Evolutionary conservation across 2,888 invertebrate species (phyloP).

Genomic region (Gastracanthus pulcherrimus): DNA sequence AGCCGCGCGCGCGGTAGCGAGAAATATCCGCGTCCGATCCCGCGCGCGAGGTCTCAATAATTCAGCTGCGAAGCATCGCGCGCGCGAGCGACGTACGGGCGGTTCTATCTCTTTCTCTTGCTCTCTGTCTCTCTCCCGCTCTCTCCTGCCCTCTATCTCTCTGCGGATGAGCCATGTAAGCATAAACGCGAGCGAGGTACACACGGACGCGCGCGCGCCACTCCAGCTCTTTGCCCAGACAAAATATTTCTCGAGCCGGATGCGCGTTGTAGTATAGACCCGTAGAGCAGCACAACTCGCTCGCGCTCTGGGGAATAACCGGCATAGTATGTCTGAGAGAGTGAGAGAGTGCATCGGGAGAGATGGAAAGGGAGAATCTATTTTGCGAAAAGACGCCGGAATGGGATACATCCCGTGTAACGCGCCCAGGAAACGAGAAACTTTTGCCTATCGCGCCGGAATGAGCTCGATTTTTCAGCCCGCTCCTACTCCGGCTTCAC

Average conservation of each 20-base stretch:
- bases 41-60: conserved; percentile 65
- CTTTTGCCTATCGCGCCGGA: conserved; percentile 42
- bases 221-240: conserved; percentile 67
- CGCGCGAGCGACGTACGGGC: conserved; percentile 56
- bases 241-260: conserved; percentile 68
- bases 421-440: conserved; percentile 8
- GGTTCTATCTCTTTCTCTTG: too few relatives aligned
- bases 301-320: conserved; percentile 65
- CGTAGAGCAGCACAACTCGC: too few relatives aligned
- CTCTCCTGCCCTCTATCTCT: not conserved
- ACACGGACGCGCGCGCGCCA: too few relatives aligned
- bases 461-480: conserved; percentile 45
- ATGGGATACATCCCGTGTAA: conserved; percentile 30
- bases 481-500: not conserved
- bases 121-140: conserved; percentile 9
- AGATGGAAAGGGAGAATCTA: conserved; percentile 46
- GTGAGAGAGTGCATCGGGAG: conserved; percentile 53
- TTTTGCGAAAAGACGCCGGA: conserved; percentile 49
- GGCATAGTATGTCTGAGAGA: conserved; percentile 14
- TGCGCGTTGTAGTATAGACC: conserved; percentile 14
- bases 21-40: conserved; percentile 65
- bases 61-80: conserved; percentile 64
- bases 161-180: conserved; percentile 66
- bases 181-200: conserved; percentile 66
- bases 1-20: not conserved